phyloP scores from a whole-genome alignment of 2,113 vertebrate species.

The Phyllostomus discolor region DNA sequence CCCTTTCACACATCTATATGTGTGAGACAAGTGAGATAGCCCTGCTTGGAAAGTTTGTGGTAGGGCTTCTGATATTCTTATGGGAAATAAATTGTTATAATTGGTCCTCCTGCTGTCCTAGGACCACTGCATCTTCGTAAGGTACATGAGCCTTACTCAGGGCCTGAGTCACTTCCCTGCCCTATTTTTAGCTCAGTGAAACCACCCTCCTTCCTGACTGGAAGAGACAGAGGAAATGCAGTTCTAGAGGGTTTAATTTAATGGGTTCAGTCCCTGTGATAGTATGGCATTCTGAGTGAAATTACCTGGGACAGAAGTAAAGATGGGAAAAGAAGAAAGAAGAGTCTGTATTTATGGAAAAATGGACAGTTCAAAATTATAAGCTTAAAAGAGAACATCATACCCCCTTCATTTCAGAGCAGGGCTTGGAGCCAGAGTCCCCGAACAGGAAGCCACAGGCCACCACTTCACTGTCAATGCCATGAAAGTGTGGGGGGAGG shows the following conservation, averaged over 20 bases:
- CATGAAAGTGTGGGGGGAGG: neutral
- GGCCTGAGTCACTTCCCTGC: neutral
- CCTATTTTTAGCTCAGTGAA: neutral
- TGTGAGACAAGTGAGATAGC: neutral
- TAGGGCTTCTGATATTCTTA: neutral
- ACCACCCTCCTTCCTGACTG: neutral
- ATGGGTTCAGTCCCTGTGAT: neutral
- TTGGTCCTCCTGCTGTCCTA: neutral
- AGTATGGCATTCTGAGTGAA: neutral
- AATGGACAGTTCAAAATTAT: neutral
- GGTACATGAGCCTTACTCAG: neutral
- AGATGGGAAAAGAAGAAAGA: neutral
- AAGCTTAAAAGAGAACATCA: neutral
- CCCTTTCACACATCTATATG: neutral
- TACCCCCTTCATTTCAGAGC: neutral
- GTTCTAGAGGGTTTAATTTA: conserved; percentile 22
- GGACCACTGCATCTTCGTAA: neutral
- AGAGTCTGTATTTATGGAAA: neutral
- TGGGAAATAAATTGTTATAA: neutral
- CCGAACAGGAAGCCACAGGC: neutral
- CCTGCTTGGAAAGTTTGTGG: neutral
- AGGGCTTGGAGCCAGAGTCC: neutral
- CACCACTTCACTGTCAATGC: neutral
- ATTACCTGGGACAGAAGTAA: conserved; percentile 17
- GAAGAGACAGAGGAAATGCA: neutral